Evolutionary conservation across 1,140 invertebrate genomes (phyloP).

Genomic region (Pseudobourletiella spinata): DNA sequence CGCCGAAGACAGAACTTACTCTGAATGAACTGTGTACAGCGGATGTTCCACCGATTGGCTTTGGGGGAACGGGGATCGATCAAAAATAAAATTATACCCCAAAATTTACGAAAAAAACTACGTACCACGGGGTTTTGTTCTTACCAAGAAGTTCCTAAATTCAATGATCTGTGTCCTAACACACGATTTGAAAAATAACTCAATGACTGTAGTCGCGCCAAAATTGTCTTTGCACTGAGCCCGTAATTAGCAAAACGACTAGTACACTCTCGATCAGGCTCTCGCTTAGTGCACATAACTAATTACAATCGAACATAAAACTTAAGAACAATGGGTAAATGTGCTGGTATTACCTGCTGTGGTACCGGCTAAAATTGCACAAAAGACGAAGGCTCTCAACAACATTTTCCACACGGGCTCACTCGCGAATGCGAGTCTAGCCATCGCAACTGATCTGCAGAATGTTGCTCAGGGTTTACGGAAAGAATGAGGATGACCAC

Average conservation of each 20-base stretch:
- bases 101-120: too few species aligned
- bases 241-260: not conserved
- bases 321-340: not conserved
- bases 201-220: not conserved
- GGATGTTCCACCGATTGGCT: too few species aligned
- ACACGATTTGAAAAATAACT: not conserved
- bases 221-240: constrained; percentile 1
- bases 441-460: constrained; percentile 10
- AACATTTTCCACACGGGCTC: constrained; percentile 10
- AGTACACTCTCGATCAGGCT: not conserved
- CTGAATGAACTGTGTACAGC: too few species aligned
- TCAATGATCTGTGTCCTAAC: not conserved
- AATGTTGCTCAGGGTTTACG: not conserved
- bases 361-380: not conserved
- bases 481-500: constrained; percentile 1
- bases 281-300: not conserved
- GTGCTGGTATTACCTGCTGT: constrained; percentile 11
- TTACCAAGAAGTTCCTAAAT: not conserved
- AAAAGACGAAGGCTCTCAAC: not conserved
- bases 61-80: too few species aligned
- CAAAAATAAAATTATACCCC: too few species aligned
- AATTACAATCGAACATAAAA: not conserved
- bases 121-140: too few species aligned
- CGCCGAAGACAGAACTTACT: too few species aligned
- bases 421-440: constrained; percentile 28